Evolutionary conservation across 2,113 vertebrate genomes (phyloP), one percentile per base, ranked within the genome.

Genomic region (Lampris megalopsis): DNA sequence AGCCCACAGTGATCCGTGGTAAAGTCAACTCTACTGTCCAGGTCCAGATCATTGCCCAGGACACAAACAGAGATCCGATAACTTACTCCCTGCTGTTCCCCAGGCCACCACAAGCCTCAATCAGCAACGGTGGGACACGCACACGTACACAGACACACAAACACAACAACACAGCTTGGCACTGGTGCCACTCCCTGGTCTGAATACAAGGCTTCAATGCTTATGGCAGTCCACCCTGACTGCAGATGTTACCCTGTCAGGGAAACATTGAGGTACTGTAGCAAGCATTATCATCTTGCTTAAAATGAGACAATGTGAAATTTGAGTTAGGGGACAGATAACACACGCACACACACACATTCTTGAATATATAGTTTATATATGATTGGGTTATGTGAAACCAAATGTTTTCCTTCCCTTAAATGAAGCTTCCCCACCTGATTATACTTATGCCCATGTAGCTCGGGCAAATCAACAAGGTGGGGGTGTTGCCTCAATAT

Each of bases 11-110:
- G 63, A 95, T 96, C 76, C 88, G 42, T 3, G 76, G 82, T 63
- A 89, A 82, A 75, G 91, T 95, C 70, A 93, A 94, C 57, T 77
- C 79, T 8, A 87, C 92, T 2, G 68, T 91, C 71, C 89, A 54
- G 48, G 41, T 93, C 64, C 79, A 83, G 67, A 85, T 95, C 62
- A 62, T 84, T 0, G 93, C 94, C 49, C 57, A 90, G 75, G 95
- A 96, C 68, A 77, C 88, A 0, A 96, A 95, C 66, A 86, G 76
- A 49, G 94, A 96, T 79, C n/a, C 70, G 10, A 65, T 94, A 76
- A 91, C 66, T 68, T 96, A 91, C 83, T 94, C 93, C 1, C 73
- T 96, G 79, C 84, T 93, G 24, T 79, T 75, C 43, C 93, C 95
- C 37, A 79, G 93, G 42, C 93, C 94, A 56, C 80, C 84, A 9